A percentile compares a stretch with the other conserved stretches of the same genome.
Conservation (phyloP, 2,797 vertebrate species). For the Sardinella longiceps region DNA sequence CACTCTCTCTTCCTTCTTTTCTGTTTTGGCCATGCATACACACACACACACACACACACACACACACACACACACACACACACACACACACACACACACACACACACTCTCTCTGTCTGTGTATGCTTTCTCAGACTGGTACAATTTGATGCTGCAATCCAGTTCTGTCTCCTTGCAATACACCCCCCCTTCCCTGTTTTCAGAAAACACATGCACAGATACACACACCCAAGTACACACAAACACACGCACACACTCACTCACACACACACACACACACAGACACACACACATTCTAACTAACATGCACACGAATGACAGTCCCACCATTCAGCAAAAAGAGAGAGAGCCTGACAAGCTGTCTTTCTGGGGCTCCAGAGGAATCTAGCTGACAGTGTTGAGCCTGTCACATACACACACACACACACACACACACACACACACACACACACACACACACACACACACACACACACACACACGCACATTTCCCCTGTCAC, state of each 20-base stretch:
- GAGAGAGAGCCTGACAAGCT: not conserved
- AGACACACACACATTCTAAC: no score
- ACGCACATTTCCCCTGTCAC: constrained; percentile 47
- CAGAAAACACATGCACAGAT: not conserved
- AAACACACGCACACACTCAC: not conserved
- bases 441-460: constrained; percentile 33
- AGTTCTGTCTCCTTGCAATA: not conserved
- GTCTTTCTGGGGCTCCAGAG: not conserved
- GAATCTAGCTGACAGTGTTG: not conserved
- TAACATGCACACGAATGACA: no score
- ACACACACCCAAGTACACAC: not conserved
- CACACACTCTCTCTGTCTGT: not conserved
- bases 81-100: not conserved
- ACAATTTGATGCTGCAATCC: not conserved
- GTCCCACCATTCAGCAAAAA: not conserved
- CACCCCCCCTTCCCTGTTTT: not conserved
- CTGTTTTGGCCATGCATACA: not conserved
- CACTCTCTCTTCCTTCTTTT: not conserved
- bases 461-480: constrained; percentile 39
- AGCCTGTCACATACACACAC: not conserved
- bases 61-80: constrained; percentile 5
- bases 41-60: not conserved
- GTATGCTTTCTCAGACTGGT: no score
- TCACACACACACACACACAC: not conserved
- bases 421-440: no score